Base-by-base conservation (phyloP, 2,797 vertebrate species). In the Galagoides demidoff region DNA sequence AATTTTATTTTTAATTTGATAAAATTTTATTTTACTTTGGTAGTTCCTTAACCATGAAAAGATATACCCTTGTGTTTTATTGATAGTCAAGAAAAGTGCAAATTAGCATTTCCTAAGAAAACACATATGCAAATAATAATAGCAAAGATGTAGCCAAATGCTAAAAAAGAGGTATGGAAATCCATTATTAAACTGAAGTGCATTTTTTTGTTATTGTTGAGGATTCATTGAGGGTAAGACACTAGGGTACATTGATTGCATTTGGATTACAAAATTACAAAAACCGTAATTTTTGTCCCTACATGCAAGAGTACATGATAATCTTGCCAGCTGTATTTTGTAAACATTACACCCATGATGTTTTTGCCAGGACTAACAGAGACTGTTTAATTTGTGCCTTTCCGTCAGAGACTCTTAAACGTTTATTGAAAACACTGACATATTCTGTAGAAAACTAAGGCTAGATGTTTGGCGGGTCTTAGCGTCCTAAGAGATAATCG, bases 51-150 rank as follows among this genome's bases (percentile, higher is more conserved):
- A 94, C 23, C 5, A 83, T 68, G 4, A 68, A 83, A 95, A 43
- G 20, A 27, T 64, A 16, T 73, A 63, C 11, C 85, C 13, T 68
- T 74, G 55, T 7, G 1, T 43, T 94, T 5, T 82, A 82, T 27
- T 79, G 57, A 13, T 9, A 43, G 29, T 63, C 43, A 86, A 8
- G 70, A 76, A 37, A 92, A 83, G 71, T 82, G 11, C 7, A 63
- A 68, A 34, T n/a, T n/a, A 49, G 25, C 25, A 64, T 82, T 92
- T 93, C 89, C 12, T 45, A 92, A 57, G 74, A 68, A 84, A 81
- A 22, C 9, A 78, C 76, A 19, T 49, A 76, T 78, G 12, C 16
- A 49, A 66, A 39, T 63, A 49, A 27, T 77, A 86, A 10, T 52
- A 77, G 71, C 14, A 52, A 16, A 31, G 2, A 45, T 57, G 11